phyloP scores from a whole-genome alignment of 2,888 invertebrate genomes.

The Sturmia bella region DNA sequence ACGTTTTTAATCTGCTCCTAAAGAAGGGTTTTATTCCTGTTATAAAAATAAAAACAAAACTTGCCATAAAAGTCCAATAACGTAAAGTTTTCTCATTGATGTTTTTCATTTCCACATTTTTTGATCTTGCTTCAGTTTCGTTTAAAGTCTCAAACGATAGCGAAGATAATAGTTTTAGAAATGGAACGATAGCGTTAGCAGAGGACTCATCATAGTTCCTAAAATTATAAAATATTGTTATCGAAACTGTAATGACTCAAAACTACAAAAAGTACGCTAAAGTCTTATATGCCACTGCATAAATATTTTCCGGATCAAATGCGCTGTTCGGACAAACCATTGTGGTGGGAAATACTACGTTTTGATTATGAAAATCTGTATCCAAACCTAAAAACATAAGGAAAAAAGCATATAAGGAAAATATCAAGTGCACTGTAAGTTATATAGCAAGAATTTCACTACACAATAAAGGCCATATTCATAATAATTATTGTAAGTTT shows the following conservation, averaged over 20 bases:
- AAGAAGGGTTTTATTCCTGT: not conserved
- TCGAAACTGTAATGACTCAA: not conserved
- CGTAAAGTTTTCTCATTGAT: conserved; percentile 75
- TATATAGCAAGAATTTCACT: no score
- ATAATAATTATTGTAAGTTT: no score
- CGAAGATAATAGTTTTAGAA: conserved; percentile 80
- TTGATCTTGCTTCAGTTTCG: conserved; percentile 73
- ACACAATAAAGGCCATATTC: no score
- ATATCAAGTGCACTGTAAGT: not conserved
- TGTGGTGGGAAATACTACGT: conserved; percentile 89
- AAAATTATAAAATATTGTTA: not conserved
- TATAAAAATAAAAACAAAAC: not conserved
- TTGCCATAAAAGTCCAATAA: conserved; percentile 77
- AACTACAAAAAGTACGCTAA: conserved; percentile 75
- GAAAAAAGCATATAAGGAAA: not conserved
- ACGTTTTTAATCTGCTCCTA: not conserved
- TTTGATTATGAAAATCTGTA: conserved; percentile 91
- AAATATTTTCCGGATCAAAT: conserved; percentile 82
- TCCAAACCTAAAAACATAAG: conserved; percentile 88
- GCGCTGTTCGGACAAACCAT: conserved; percentile 85
- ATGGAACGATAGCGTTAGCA: conserved; percentile 75
- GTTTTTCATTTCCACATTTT: conserved; percentile 71
- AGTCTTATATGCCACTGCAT: conserved; percentile 75
- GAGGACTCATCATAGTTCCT: conserved; percentile 76
- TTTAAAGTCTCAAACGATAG: conserved; percentile 81